Evolutionary conservation across 1,140 invertebrate genomes (phyloP).

Genomic region (Colletes latitarsis): DNA sequence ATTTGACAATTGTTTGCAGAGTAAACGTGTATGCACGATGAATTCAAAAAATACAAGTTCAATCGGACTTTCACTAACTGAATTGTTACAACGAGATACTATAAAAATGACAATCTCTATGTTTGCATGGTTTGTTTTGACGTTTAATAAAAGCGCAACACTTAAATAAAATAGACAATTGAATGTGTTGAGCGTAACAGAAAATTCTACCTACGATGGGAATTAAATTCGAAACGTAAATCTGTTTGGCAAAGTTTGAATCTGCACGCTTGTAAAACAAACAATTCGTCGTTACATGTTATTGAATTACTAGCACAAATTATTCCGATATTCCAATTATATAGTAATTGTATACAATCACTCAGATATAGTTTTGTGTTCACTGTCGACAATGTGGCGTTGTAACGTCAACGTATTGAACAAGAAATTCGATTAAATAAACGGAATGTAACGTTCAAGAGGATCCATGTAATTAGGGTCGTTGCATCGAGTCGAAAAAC

Average conservation of each 20-base stretch:
- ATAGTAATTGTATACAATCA: background rate
- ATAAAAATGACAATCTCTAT: background rate
- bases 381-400: background rate
- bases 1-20: conserved; percentile 28
- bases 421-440: background rate
- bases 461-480: background rate
- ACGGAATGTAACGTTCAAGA: conserved; percentile 7
- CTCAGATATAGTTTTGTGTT: background rate
- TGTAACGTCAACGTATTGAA: background rate
- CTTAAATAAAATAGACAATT: background rate
- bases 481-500: background rate
- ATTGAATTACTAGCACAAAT: conserved; percentile 1
- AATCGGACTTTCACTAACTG: conserved; percentile 28
- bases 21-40: conserved; percentile 18
- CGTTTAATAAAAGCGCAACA: conserved; percentile 34
- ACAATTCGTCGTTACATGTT: background rate
- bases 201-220: background rate
- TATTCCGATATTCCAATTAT: conserved; percentile 1
- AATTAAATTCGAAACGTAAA: background rate
- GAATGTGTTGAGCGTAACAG: conserved; percentile 8
- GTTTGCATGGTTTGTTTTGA: conserved; percentile 57
- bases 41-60: background rate
- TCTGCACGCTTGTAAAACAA: background rate
- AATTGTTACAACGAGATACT: background rate
- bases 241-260: conserved; percentile 1